A percentile compares a stretch with the other conserved stretches of the same genome.
phyloP scores from a whole-genome alignment of 2,113 vertebrate genomes.

The Pyrgilauda ruficollis region DNA sequence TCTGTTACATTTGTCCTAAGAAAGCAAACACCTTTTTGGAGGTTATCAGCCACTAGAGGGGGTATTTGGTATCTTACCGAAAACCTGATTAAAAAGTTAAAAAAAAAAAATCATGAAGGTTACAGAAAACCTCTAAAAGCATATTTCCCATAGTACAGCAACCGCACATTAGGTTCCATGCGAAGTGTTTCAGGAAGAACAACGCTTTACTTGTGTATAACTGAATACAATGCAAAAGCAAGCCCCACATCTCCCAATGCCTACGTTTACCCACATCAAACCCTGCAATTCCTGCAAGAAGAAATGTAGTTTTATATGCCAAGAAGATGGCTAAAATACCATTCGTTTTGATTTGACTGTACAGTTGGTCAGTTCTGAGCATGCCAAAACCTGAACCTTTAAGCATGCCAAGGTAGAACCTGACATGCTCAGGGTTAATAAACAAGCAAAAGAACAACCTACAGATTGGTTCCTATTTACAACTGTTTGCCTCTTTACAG shows the following conservation, averaged over 20 bases:
- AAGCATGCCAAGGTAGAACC: background rate
- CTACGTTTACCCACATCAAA: background rate
- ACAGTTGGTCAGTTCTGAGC: background rate
- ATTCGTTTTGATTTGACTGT: background rate
- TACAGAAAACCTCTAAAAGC: background rate
- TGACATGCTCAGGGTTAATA: background rate
- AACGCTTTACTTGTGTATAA: background rate
- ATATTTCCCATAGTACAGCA: background rate
- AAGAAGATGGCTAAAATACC: background rate
- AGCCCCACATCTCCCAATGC: fast-evolving
- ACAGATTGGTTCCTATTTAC: background rate
- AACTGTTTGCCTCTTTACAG: background rate
- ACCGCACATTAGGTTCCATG: background rate
- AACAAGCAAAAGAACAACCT: background rate
- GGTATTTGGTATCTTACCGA: background rate
- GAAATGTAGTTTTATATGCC: background rate
- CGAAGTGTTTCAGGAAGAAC: background rate
- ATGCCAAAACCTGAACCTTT: background rate
- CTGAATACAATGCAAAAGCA: background rate
- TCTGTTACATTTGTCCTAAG: background rate
- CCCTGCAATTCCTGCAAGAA: background rate
- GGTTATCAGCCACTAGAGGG: background rate
- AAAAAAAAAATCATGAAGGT: background rate
- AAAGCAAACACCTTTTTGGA: background rate
- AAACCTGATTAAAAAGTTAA: background rate